These are phyloP conservation scores for Ooceraea biroi DNA, from an alignment of 1,140 invertebrate genomes.

Conservation along the genomic window DNA sequence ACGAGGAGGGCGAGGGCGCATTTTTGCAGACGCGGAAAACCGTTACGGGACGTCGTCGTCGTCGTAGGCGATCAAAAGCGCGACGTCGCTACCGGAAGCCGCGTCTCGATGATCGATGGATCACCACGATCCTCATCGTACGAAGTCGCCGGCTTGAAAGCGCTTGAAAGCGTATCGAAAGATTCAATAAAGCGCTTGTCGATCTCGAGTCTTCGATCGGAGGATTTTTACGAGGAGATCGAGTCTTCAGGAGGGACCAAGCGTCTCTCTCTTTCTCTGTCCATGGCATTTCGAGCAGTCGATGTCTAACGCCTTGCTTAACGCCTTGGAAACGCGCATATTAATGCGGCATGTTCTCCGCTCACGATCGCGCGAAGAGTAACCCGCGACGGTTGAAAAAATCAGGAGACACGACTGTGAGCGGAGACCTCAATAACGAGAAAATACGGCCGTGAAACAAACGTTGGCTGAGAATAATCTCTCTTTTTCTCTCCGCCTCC, in stretches of 20 bases:
- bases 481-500: too few species aligned
- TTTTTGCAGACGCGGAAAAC: conserved; percentile 57
- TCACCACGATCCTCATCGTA: not conserved
- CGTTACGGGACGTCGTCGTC: conserved; percentile 40
- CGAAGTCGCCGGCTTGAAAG: not conserved
- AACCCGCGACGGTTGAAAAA: not conserved
- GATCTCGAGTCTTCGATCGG: not conserved
- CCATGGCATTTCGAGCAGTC: not conserved
- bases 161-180: too few species aligned
- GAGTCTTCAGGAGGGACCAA: too few species aligned
- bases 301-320: too few species aligned
- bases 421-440: not conserved
- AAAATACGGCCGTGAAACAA: not conserved
- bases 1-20: conserved; percentile 42
- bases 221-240: not conserved
- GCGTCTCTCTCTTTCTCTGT: not conserved
- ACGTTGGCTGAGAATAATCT: not conserved
- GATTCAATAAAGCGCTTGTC: not conserved
- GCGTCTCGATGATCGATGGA: conserved; percentile 19
- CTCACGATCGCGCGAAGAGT: not conserved
- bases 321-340: not conserved
- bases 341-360: not conserved
- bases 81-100: conserved; percentile 9
- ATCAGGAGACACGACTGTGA: not conserved
- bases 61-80: conserved; percentile 57